Conservation (phyloP, 2,888 invertebrate genomes). For the Achlya flavicornis region DNA sequence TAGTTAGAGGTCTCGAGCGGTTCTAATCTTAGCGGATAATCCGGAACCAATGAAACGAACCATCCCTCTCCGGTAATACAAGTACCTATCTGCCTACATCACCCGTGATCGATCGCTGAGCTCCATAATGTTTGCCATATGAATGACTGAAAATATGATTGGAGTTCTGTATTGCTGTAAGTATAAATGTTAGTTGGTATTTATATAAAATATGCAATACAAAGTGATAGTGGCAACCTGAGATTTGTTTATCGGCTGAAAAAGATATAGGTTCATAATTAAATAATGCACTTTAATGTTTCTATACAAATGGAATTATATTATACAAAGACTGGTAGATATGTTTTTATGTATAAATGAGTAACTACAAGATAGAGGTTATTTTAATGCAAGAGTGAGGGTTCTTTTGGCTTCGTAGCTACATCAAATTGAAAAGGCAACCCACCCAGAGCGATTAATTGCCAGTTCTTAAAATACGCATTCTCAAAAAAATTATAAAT, state of each 20-base stretch:
- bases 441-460: conserved; percentile 53
- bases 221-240: no score
- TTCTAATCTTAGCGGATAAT: conserved; percentile 68
- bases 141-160: not conserved
- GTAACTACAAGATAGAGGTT: no score
- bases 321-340: no score
- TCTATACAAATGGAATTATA: no score
- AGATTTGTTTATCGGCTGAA: no score
- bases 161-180: not conserved
- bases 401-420: not conserved
- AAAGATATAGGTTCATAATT: no score
- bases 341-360: no score
- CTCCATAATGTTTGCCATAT: not conserved
- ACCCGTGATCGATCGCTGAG: conserved; percentile 33
- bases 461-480: conserved; percentile 53
- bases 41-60: conserved; percentile 66
- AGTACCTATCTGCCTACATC: conserved; percentile 27
- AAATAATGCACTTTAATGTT: no score
- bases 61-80: conserved; percentile 30
- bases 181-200: no score
- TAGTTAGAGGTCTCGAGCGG: conserved; percentile 57
- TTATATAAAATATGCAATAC: no score
- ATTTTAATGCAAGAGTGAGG: no score
- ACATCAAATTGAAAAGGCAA: not conserved
- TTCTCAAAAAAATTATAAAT: conserved; percentile 56